These are phyloP conservation scores for Leptinotarsa defecta DNA, from an alignment of 1,140 invertebrate species.

Conservation along the genomic window DNA sequence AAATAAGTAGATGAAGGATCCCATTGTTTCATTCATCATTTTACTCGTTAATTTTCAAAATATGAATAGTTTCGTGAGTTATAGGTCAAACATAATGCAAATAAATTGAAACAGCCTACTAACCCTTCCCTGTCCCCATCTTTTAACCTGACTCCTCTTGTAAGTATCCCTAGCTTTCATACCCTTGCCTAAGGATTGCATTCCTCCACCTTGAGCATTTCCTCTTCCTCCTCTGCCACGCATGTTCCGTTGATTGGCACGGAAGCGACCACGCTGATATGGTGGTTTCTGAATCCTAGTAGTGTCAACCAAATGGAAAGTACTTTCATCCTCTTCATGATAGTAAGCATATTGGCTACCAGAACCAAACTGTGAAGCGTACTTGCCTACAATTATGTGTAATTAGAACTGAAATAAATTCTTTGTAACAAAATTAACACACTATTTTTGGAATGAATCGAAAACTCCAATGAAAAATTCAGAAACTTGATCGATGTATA, in stretches of 20 bases:
- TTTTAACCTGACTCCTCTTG: conserved; percentile 72
- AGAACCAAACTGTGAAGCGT: conserved; percentile 92
- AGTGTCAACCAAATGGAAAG: conserved; percentile 97
- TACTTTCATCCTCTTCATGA: conserved; percentile 97
- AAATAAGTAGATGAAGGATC: too few relatives aligned
- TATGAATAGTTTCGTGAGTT: too few relatives aligned
- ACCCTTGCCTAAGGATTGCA: conserved; percentile 67
- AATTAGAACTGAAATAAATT: background rate
- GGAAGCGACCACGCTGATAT: conserved; percentile 86
- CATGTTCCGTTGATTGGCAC: conserved; percentile 79
- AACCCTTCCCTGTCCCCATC: conserved; percentile 85
- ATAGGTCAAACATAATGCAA: too few relatives aligned
- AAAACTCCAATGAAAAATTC: too few relatives aligned
- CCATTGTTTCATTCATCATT: too few relatives aligned
- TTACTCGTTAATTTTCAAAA: too few relatives aligned
- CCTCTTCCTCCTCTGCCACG: conserved; percentile 77
- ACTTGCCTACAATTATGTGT: conserved; percentile 77
- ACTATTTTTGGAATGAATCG: too few relatives aligned
- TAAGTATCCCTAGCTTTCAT: conserved; percentile 64
- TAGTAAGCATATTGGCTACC: conserved; percentile 96
- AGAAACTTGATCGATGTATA: too few relatives aligned
- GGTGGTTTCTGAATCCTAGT: conserved; percentile 88
- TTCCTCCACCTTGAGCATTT: conserved; percentile 64
- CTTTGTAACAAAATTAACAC: too few relatives aligned
- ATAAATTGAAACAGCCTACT: conserved; percentile 45